phyloP scores from a whole-genome alignment of 2,113 vertebrate species.

The Etia nguti region DNA sequence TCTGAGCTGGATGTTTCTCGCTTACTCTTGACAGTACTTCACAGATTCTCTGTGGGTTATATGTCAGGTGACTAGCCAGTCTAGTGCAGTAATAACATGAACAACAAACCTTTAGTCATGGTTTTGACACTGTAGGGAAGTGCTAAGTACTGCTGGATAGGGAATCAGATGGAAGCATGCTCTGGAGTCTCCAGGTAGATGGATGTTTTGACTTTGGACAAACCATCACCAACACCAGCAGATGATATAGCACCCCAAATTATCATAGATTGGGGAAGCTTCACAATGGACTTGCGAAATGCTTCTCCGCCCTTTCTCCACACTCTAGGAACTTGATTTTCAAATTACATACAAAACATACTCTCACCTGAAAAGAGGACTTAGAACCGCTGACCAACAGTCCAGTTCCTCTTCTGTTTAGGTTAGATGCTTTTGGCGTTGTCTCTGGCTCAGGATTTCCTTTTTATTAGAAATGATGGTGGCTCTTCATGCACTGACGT shows the following conservation, averaged over 20 bases:
- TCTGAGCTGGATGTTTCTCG: not conserved
- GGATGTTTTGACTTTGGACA: not conserved
- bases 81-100: not conserved
- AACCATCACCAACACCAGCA: not conserved
- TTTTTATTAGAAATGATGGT: not conserved
- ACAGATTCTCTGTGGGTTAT: not conserved
- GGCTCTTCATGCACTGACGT: accelerated
- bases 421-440: not conserved
- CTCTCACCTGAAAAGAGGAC: not conserved
- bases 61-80: not conserved
- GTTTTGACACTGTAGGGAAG: not conserved
- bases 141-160: not conserved
- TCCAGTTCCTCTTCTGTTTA: not conserved
- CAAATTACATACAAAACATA: not conserved
- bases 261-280: not conserved
- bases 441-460: not conserved
- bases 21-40: not conserved
- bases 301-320: not conserved
- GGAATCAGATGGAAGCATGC: not conserved
- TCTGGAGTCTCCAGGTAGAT: not conserved
- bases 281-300: not conserved
- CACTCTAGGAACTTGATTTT: not conserved
- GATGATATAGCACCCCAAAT: not conserved
- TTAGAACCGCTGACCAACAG: not conserved
- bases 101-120: not conserved